These are phyloP conservation scores for Eurystomus glaucurus DNA, from an alignment of 2,797 vertebrate species.

Conservation along the genomic window DNA sequence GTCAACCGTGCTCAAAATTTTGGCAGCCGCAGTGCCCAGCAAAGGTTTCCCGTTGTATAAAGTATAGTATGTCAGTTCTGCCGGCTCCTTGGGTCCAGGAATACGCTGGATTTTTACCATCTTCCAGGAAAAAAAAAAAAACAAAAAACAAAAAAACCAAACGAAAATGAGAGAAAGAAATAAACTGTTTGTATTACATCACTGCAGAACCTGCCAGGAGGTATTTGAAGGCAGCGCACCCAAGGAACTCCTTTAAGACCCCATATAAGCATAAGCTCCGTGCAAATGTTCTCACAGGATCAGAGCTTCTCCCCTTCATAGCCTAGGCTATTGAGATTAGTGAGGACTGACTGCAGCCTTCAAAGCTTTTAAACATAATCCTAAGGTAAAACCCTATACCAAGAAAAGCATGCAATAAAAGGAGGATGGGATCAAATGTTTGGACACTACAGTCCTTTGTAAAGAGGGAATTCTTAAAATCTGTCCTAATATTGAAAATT, in stretches of 20 bases:
- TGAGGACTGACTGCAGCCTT: neutral
- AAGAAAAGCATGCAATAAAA: neutral
- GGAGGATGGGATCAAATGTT: neutral
- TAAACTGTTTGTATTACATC: neutral
- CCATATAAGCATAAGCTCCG: neutral
- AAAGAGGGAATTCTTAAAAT: neutral
- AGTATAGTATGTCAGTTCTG: constrained; percentile 96
- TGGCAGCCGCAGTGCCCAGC: constrained; percentile 92
- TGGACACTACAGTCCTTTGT: neutral
- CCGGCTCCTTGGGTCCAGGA: constrained; percentile 91
- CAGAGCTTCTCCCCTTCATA: neutral
- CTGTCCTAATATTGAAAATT: neutral
- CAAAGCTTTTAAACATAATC: neutral
- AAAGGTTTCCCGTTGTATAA: constrained; percentile 90
- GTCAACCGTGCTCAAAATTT: constrained; percentile 96
- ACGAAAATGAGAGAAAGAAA: neutral
- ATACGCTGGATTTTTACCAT: constrained; percentile 96
- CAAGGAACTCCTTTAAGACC: neutral
- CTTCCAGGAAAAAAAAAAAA: constrained; percentile 75
- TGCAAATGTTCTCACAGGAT: neutral
- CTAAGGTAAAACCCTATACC: neutral
- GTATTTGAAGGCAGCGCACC: neutral
- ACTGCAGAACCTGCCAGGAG: neutral
- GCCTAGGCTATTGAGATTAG: neutral
- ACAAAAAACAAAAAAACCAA: neutral